Evolutionary conservation across 2,888 invertebrate species (phyloP).

Genomic region (Gibbula magus): DNA sequence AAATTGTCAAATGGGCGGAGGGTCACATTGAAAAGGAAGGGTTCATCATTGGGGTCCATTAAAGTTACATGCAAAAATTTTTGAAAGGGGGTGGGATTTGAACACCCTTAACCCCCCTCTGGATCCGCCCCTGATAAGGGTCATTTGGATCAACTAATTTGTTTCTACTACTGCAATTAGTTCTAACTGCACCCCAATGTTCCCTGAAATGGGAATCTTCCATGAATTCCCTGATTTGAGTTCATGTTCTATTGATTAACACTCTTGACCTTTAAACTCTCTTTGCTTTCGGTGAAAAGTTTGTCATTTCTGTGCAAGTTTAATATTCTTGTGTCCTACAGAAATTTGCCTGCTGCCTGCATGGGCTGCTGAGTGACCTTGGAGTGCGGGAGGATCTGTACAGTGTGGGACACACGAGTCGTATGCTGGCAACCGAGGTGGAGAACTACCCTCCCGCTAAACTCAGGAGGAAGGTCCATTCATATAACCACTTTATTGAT

Average conservation of each 20-base stretch:
- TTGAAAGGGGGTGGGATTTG: no score
- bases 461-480: conserved; percentile 78
- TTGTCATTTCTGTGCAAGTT: no score
- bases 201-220: not conserved
- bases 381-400: conserved; percentile 82
- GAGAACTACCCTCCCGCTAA: conserved; percentile 79
- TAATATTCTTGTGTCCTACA: conserved; percentile 38
- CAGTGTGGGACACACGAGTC: conserved; percentile 81
- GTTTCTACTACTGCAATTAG: no score
- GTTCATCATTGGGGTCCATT: no score
- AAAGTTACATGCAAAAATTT: no score
- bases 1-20: no score
- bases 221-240: not conserved
- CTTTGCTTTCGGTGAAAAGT: no score
- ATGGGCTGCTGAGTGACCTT: conserved; percentile 79
- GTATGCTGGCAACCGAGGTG: conserved; percentile 80
- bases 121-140: no score
- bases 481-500: not conserved
- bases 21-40: no score
- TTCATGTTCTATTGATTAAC: not conserved
- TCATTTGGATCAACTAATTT: no score
- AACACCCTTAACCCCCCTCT: no score
- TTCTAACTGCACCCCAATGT: no score
- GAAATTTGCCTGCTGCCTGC: conserved; percentile 62
- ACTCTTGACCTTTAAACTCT: not conserved